A percentile compares a stretch with the other conserved stretches of the same genome.
These are phyloP conservation scores for Caenorhabditis latens DNA, from an alignment of 1,140 invertebrate genomes.

Conservation along the genomic window DNA sequence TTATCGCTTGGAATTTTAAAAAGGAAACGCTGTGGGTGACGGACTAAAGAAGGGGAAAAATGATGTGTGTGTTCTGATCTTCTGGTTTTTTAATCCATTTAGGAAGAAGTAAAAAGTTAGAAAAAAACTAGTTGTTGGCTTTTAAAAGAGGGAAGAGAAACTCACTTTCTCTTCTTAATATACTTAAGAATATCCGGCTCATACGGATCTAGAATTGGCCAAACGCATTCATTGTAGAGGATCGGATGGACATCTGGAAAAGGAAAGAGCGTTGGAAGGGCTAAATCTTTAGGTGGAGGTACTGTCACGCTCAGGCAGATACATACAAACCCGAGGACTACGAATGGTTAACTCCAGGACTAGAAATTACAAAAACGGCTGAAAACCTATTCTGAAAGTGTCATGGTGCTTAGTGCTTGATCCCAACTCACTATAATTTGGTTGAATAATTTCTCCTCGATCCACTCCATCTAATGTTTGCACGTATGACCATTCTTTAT, in stretches of 20 bases:
- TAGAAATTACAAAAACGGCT: too few relatives aligned
- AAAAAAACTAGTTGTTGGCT: background rate
- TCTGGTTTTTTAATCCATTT: background rate
- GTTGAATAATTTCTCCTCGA: conserved; percentile 33
- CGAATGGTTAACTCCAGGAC: too few relatives aligned
- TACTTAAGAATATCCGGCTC: conserved; percentile 40
- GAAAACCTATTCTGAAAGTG: too few relatives aligned
- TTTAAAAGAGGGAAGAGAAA: background rate
- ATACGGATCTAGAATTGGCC: conserved; percentile 36
- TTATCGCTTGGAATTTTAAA: background rate
- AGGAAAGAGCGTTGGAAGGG: background rate
- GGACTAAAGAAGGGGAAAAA: background rate
- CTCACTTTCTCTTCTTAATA: conserved; percentile 23
- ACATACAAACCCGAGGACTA: too few relatives aligned
- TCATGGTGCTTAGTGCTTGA: too few relatives aligned
- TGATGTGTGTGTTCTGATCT: conserved; percentile 26
- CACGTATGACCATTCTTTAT: conserved; percentile 43
- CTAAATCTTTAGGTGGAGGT: background rate
- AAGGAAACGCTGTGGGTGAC: background rate
- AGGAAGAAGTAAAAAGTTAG: background rate
- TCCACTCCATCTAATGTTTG: conserved; percentile 36
- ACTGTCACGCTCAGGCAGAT: too few relatives aligned
- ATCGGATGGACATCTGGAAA: conserved; percentile 37
- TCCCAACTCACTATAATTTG: conserved; percentile 12
- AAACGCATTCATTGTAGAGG: conserved; percentile 37